Evolutionary conservation across 2,888 invertebrate genomes (phyloP).

Genomic region (Eilema sororculum): DNA sequence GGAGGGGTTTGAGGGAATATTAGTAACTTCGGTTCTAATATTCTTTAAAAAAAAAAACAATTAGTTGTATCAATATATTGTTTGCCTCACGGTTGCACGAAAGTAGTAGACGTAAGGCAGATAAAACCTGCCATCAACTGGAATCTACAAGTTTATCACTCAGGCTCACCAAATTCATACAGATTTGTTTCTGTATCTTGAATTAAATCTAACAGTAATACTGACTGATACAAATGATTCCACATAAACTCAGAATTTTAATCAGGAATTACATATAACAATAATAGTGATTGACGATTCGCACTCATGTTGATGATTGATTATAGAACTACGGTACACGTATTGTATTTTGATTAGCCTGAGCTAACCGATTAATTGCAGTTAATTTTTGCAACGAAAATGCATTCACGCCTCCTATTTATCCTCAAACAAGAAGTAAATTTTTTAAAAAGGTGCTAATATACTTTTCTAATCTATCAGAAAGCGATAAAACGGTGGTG

Average conservation of each 20-base stretch:
- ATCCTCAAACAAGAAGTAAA: background rate
- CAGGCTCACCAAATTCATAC: too few relatives aligned
- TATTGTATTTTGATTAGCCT: background rate
- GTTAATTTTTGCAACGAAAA: background rate
- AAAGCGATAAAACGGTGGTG: constrained; percentile 95
- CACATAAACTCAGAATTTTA: too few relatives aligned
- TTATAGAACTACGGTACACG: background rate
- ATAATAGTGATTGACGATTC: background rate
- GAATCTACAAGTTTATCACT: too few relatives aligned
- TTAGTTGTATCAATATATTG: background rate
- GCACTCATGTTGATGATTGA: background rate
- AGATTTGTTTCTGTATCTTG: too few relatives aligned
- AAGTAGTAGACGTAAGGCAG: background rate
- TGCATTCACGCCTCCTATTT: background rate
- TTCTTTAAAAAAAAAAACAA: background rate
- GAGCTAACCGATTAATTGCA: background rate
- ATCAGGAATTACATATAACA: too few relatives aligned
- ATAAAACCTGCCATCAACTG: background rate
- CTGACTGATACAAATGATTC: too few relatives aligned
- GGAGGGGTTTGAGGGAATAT: too few relatives aligned
- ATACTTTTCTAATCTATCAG: constrained; percentile 74
- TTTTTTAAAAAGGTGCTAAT: background rate
- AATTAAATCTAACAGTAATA: too few relatives aligned
- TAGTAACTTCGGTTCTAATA: too few relatives aligned
- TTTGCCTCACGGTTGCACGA: background rate